Evolutionary conservation across 2,113 vertebrate genomes (phyloP), one percentile per base, ranked within the genome.

Genomic region (Harpagus bidentatus): DNA sequence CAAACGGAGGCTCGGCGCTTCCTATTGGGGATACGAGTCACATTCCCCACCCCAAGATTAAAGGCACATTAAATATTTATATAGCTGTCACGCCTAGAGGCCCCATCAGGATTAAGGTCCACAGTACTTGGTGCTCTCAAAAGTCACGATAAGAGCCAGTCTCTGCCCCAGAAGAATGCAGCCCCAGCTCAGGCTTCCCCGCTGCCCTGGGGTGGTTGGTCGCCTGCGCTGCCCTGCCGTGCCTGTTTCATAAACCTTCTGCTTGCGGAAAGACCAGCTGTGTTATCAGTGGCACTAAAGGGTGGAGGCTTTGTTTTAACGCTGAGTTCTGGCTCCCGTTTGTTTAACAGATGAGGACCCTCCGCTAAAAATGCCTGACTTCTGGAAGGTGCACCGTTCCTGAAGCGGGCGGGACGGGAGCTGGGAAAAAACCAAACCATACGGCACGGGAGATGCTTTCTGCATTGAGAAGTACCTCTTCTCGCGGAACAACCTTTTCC

Each of bases 11-110:
- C 81, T 71, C 81, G 42, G 74, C 43, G 48, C 81, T 94, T 95
- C 95, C 95, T 38, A 29, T 4, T 55, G 79, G 90, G 71, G 82
- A 52, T 52, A 43, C 80, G 62, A 69, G 50, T 16, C 66, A 14
- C 38, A 3, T 67, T 96, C 92, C 86, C 92, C 67, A n/a, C 90
- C 91, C 90, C 11, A 2, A 66, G 90, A 83, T 73, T 86, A 93
- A 77, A 91, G 89, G 83, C 94, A 96, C 70, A 25, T 91, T 95
- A 59, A 95, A 89, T 97, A 93, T 96, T 97, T 85, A 91, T 89
- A 2, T 11, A 96, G 88, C 81, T 72, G 81, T 84, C 88, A 95
- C 84, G 1, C 94, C 93, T 82, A 36, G 61, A 34, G 91, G 96
- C 94, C 86, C 88, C 56, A 5, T 8, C 73, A 79, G 93, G 86